A percentile compares a stretch with the other conserved stretches of the same genome.
phyloP scores from a whole-genome alignment of 2,797 vertebrate species.

The Poeciliopsis presidionis region DNA sequence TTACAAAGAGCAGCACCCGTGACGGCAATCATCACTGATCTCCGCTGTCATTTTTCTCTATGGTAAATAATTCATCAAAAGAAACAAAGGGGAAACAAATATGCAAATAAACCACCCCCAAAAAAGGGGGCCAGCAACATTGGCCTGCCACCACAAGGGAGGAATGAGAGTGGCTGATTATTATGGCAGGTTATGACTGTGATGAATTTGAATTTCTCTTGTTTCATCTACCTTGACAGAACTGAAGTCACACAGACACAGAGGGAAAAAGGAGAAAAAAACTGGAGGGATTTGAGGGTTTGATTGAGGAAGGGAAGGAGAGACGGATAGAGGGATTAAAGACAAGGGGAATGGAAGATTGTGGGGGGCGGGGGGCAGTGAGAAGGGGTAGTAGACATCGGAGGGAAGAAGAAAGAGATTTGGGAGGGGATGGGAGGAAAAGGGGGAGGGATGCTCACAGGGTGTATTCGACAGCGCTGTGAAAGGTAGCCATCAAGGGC shows the following conservation, averaged over 20 bases:
- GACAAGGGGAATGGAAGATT: constrained; percentile 75
- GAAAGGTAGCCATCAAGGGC: constrained; percentile 82
- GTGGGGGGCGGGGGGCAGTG: constrained; percentile 23
- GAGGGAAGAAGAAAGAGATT: constrained; percentile 77
- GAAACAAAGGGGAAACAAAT: constrained; percentile 79
- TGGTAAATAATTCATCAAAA: constrained; percentile 81
- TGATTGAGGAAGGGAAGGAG: constrained; percentile 69
- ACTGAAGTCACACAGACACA: constrained; percentile 70
- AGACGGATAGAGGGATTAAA: constrained; percentile 70
- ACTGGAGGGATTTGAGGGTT: constrained; percentile 73
- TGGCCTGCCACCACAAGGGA: constrained; percentile 69
- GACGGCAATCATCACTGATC: constrained; percentile 72
- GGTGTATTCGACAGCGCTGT: constrained; percentile 76
- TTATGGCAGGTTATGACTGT: constrained; percentile 70
- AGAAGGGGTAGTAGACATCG: constrained; percentile 63
- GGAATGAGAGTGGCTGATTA: constrained; percentile 68
- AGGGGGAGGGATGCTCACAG: constrained; percentile 76
- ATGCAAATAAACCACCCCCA: constrained; percentile 73
- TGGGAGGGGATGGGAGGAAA: constrained; percentile 71
- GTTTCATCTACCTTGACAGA: constrained; percentile 80
- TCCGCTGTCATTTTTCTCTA: constrained; percentile 68
- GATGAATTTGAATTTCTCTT: constrained; percentile 77
- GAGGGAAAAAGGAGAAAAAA: constrained; percentile 56
- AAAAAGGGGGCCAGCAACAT: constrained; percentile 66
- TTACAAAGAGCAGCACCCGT: constrained; percentile 67